Evolutionary conservation across 2,113 vertebrate genomes (phyloP).

Genomic region (Phylloscopus trochiloides): DNA sequence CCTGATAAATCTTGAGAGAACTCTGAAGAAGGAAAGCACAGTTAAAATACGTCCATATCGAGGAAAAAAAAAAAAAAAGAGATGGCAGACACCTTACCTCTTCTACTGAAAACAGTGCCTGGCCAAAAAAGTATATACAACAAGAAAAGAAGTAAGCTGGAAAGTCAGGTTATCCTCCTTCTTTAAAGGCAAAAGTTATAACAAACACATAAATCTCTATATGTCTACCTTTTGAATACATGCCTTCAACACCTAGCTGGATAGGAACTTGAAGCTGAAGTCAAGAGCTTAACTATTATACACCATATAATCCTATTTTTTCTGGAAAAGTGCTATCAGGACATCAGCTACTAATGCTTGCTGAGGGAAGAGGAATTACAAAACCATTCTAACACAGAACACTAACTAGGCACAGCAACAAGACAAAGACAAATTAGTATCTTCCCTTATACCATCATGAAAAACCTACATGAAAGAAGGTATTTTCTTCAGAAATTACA

Average conservation of each 20-base stretch:
- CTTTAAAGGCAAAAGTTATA: background rate
- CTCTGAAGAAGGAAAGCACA: slow-evolving; percentile 67
- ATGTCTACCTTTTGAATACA: background rate
- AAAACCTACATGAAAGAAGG: background rate
- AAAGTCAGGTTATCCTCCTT: background rate
- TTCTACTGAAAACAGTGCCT: background rate
- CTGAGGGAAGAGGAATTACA: background rate
- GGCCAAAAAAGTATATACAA: background rate
- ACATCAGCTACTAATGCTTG: background rate
- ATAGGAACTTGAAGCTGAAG: background rate
- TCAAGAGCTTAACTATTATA: background rate
- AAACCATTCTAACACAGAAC: background rate
- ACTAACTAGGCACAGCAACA: background rate
- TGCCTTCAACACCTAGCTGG: background rate
- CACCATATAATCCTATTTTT: background rate
- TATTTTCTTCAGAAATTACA: background rate
- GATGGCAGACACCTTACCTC: background rate
- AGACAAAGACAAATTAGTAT: background rate
- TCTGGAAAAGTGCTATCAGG: background rate
- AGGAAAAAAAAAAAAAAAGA: fast-evolving
- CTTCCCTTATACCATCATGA: background rate
- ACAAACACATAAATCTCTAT: background rate
- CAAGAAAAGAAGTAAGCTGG: background rate
- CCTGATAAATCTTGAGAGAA: slow-evolving; percentile 80
- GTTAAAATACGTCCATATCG: background rate